Conservation (phyloP, 2,888 invertebrate genomes). For the Erebia aethiops region DNA sequence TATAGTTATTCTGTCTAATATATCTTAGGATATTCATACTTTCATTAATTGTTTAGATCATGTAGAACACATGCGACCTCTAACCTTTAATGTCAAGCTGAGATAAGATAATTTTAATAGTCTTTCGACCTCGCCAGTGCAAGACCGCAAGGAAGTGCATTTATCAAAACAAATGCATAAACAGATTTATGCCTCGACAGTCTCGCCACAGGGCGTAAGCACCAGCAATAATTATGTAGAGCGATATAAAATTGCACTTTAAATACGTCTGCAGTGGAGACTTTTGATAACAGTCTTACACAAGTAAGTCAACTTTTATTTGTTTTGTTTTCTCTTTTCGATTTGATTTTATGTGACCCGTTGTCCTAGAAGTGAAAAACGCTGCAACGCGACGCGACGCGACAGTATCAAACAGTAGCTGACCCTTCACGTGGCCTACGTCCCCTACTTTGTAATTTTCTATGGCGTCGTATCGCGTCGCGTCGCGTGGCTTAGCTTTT, state of each 20-base stretch:
- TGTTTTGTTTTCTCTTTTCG: too few relatives aligned
- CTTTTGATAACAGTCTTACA: not conserved
- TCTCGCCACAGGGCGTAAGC: not conserved
- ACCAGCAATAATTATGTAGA: not conserved
- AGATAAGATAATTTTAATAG: slow-evolving; percentile 35
- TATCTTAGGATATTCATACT: too few relatives aligned
- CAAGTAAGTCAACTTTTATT: too few relatives aligned
- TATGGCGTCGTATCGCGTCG: too few relatives aligned
- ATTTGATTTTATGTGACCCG: too few relatives aligned
- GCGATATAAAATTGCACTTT: not conserved
- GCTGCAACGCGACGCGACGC: too few relatives aligned
- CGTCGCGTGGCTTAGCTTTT: too few relatives aligned
- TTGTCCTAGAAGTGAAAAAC: too few relatives aligned
- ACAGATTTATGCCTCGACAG: slow-evolving; percentile 22
- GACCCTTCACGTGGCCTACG: too few relatives aligned
- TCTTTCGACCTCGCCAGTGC: slow-evolving; percentile 28
- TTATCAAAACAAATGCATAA: slow-evolving; percentile 26
- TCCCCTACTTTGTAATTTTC: too few relatives aligned
- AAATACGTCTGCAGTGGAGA: slow-evolving; percentile 1
- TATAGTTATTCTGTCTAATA: too few relatives aligned
- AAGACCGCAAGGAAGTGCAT: slow-evolving; percentile 36
- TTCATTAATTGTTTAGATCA: slow-evolving; percentile 5
- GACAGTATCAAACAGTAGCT: too few relatives aligned
- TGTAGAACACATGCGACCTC: slow-evolving; percentile 23
- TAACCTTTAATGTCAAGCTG: slow-evolving; percentile 27